Evolutionary conservation across 2,113 vertebrate genomes (phyloP), one percentile per base, ranked within the genome.

Genomic region (Halichoeres trimaculatus): DNA sequence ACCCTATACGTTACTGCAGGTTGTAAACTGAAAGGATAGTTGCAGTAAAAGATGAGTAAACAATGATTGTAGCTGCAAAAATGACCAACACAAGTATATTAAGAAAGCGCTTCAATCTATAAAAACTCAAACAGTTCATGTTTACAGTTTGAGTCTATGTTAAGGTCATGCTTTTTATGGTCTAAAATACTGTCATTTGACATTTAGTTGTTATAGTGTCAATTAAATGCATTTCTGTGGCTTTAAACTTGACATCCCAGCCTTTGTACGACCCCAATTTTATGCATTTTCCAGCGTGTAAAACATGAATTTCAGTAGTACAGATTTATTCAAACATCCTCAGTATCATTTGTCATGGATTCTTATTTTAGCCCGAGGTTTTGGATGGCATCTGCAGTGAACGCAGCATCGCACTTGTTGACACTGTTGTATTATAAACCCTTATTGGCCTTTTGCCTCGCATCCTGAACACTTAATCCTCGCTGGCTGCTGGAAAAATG

Each of bases 401-500:
- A 47, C 52, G 20, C 40, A 48, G 58, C 48, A 24, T 20, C 70
- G 45, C 78, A 78, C 75, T 76, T 80, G 78, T 80, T 82, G 64
- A 71, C 58, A 63, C 34, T 43, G 52, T 74, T 69, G 70, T 72
- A 53, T 70, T 69, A 60, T 67, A 78, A 86, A 73, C 34, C 61
- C 36, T 54, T 23, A 20, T 41, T 85, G 80, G 72, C 79, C 45
- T 51, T 70, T 68, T 77, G 69, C 64, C 70, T 52, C 36, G 66
- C 59, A 69, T 75, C 23, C 61, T 57, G 54, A 79, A 75, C 77
- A 76, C 60, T 72, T 81, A 76, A 85, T 86, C 74, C 48, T 10
- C 22, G 0, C 23, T 71, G 69, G 55, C 52, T 74, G 61, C 20
- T 26, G 40, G 58, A 40, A 63, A 48, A 22, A 10, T 73, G 10